Evolutionary conservation across 1,140 invertebrate species (phyloP), one percentile per base, ranked within the genome.

Genomic region (Neodiprion fabricii): DNA sequence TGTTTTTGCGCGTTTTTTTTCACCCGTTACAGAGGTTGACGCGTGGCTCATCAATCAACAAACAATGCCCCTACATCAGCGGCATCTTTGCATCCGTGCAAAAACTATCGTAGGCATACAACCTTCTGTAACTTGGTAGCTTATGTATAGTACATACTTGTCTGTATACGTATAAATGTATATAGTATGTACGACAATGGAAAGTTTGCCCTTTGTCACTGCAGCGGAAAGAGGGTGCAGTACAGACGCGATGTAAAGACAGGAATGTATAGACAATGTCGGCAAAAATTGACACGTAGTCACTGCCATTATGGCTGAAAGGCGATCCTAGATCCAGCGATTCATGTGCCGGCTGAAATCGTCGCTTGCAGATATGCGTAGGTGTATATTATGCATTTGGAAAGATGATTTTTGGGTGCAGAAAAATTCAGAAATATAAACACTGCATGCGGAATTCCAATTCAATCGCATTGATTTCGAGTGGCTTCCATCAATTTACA

Each of bases 141-240:
- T 40, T 40, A 40, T 40, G 28, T 40, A 40, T 40, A 40, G 28
- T 40, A 40, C 5, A 40, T 40, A 40, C 1, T 3, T 40, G 28
- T 40, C 1, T 40, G 5, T 40, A 40, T 40, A 28, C 5, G 5
- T 28, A 40, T 40, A 40, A 3, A 40, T 40, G 5, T 40, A 40
- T 40, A 40, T 40, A 40, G 28, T 72, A 61, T 77, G 11, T 73
- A 70, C 76, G 75, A 82, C 83, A 85, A 86, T 85, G 78, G 80
- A 84, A 86, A 85, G 80, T 86, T 84, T 80, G 78, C 77, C 82
- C 78, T 84, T 86, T 85, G 83, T 85, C 76, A 74, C 53, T 72
- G 77, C 5, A 40, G 28, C 28, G 28, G 28, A 2, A 40, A 40
- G 5, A 40, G 28, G 1, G 28, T 1, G 28, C 28, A 40, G 28